Conservation (phyloP, 2,797 vertebrate genomes). For the Alosa sapidissima region DNA sequence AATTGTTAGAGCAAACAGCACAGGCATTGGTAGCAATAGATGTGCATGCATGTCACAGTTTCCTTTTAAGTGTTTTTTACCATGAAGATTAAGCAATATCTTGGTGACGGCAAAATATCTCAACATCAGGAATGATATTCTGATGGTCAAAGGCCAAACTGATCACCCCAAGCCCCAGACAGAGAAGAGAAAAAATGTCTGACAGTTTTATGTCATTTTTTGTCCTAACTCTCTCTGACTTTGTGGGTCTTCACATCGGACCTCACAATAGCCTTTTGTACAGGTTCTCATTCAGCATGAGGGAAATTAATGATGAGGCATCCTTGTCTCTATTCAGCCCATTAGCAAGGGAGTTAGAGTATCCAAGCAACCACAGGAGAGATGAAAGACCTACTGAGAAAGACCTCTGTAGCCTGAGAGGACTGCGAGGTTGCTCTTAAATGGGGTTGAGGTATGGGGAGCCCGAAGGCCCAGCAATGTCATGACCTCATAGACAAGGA, state of each 20-base stretch:
- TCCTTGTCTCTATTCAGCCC: not conserved
- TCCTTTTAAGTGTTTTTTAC: no score
- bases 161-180: not conserved
- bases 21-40: not conserved
- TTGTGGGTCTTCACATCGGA: not conserved
- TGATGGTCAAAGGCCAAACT: not conserved
- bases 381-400: not conserved
- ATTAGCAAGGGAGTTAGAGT: not conserved
- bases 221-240: not conserved
- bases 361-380: conserved; percentile 11
- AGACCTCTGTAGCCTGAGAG: not conserved
- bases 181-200: not conserved
- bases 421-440: not conserved
- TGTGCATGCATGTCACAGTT: not conserved
- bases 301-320: not conserved
- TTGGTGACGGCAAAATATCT: not conserved
- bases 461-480: not conserved
- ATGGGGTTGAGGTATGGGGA: not conserved
- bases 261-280: conserved; percentile 6
- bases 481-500: not conserved
- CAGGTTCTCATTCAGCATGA: not conserved
- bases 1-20: not conserved
- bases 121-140: not conserved
- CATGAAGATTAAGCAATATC: not conserved
- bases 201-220: not conserved